Evolutionary conservation across 2,797 vertebrate genomes (phyloP).

Genomic region (Coilia nasus): DNA sequence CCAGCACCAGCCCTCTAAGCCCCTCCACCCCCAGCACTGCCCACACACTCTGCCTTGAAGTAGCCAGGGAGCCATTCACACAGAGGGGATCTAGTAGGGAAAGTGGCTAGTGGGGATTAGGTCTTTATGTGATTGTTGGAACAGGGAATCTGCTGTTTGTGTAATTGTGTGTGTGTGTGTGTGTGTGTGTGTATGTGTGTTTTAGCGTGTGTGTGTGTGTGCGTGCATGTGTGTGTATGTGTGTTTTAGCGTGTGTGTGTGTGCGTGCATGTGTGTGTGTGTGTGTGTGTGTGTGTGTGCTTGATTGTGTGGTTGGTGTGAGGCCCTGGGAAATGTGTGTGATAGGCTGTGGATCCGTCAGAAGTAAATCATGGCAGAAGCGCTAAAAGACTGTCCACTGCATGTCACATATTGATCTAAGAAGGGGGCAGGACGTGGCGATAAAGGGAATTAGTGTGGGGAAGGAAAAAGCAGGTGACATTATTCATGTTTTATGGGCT

Average conservation of each 20-base stretch:
- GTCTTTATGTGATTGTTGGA: neutral
- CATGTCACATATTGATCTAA: conserved; percentile 70
- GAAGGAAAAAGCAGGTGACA: conserved; percentile 49
- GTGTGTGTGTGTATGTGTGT: conserved; percentile 27
- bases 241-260: neutral
- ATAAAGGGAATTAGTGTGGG: conserved; percentile 59
- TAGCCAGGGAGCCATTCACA: neutral
- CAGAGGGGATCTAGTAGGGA: neutral
- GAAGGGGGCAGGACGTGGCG: conserved; percentile 63
- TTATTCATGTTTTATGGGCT: conserved; percentile 52
- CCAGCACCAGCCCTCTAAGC: neutral
- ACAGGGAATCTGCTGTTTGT: neutral
- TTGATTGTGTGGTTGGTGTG: conserved; percentile 21
- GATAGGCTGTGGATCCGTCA: neutral
- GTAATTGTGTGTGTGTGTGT: conserved; percentile 24
- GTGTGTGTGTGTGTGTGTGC: conserved; percentile 22
- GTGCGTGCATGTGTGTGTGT: neutral
- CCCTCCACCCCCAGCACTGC: neutral
- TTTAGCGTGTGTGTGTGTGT: neutral
- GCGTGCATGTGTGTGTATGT: neutral
- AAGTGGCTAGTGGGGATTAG: neutral
- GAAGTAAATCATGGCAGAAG: conserved; percentile 63
- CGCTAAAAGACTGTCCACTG: conserved; percentile 65
- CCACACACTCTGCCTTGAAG: neutral
- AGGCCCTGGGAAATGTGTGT: neutral